phyloP scores from a whole-genome alignment of 2,113 vertebrate genomes.

The Oncorhynchus keta region DNA sequence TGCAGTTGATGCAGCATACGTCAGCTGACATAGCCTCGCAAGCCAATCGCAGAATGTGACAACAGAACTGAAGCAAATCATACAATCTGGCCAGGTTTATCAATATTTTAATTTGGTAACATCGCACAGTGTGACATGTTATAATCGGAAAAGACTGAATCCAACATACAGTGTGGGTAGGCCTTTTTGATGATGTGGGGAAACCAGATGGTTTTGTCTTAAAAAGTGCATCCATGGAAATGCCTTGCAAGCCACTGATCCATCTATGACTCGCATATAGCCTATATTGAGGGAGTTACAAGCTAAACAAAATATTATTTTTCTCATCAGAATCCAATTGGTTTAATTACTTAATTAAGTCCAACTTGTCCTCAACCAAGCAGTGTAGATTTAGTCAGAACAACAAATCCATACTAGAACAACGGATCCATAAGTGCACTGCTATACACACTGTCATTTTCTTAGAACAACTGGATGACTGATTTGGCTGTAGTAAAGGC shows the following conservation, averaged over 20 bases:
- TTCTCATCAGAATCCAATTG: not conserved
- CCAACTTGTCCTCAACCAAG: not conserved
- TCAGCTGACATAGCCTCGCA: no score
- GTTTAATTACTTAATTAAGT: constrained; percentile 13
- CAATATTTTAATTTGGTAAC: no score
- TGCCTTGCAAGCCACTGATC: not conserved
- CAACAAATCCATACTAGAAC: constrained; percentile 1
- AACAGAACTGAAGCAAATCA: no score
- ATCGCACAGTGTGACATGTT: no score
- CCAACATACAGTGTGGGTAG: no score
- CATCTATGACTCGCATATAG: not conserved
- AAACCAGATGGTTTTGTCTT: not conserved
- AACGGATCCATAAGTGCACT: not conserved
- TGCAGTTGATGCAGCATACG: no score
- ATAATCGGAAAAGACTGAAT: no score
- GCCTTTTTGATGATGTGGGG: not conserved
- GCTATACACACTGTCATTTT: not conserved
- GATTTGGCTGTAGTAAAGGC: not conserved
- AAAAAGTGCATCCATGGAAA: not conserved
- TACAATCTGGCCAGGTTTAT: no score
- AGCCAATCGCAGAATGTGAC: no score
- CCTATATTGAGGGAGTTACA: not conserved
- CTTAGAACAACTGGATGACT: not conserved
- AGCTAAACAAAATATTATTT: not conserved
- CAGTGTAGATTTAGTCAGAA: not conserved